Percentiles rank a stretch among this genome's conserved stretches.
Conservation (phyloP, 2,888 invertebrate genomes). For the Andrena trimmerana region DNA sequence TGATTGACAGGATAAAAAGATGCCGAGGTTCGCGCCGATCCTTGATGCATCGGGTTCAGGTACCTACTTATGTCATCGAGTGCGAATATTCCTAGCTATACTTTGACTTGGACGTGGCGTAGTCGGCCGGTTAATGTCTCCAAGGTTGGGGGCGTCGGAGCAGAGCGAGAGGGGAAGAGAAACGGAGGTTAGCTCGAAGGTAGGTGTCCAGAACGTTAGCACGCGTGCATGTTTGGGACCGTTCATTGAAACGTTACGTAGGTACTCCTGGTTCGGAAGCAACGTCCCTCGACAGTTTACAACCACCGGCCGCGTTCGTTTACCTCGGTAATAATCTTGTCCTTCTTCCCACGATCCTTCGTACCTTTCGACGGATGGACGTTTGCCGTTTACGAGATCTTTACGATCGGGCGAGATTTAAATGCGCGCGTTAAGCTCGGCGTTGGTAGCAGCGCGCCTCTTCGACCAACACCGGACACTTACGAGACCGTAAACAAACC, state of each 20-base stretch:
- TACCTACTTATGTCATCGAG: too few relatives aligned
- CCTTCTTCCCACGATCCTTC: conserved; percentile 58
- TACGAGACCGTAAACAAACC: conserved; percentile 27
- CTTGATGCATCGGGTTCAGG: background rate
- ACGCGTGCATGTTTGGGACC: conserved; percentile 15
- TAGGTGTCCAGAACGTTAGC: background rate
- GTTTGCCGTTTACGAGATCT: conserved; percentile 73
- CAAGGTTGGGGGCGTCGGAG: background rate
- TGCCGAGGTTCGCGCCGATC: background rate
- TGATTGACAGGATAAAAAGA: background rate
- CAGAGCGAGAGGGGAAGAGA: background rate
- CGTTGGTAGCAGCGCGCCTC: conserved; percentile 25
- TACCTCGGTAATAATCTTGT: conserved; percentile 76
- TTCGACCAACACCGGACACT: conserved; percentile 4
- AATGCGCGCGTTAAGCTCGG: conserved; percentile 57
- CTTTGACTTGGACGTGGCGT: background rate
- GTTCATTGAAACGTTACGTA: conserved; percentile 66
- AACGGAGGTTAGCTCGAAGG: conserved; percentile 2
- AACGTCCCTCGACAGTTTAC: conserved; percentile 67
- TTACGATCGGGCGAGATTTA: conserved; percentile 73
- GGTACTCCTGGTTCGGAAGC: conserved; percentile 49
- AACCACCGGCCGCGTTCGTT: conserved; percentile 70
- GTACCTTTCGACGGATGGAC: conserved; percentile 67
- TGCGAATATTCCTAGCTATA: too few relatives aligned
- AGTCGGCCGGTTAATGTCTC: background rate